Evolutionary conservation across 2,113 vertebrate species (phyloP).

Genomic region (Pontoporia blainvillei): DNA sequence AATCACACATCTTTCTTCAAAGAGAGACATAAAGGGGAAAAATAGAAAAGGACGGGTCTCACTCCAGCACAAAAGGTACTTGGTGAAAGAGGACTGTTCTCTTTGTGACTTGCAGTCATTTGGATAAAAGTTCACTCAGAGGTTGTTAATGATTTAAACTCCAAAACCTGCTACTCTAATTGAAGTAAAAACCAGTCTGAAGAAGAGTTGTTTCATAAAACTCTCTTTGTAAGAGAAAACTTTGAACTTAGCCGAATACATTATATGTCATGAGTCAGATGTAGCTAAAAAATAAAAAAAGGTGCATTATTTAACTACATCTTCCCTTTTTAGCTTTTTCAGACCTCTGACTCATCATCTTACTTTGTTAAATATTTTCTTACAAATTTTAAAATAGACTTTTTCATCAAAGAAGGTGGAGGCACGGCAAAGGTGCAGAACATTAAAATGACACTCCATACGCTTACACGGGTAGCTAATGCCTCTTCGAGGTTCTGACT

Average conservation of each 20-base stretch:
- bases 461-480: background rate
- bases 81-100: conserved; percentile 77
- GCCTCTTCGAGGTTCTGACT: conserved; percentile 23
- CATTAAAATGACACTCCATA: background rate
- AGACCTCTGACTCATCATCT: conserved; percentile 77
- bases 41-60: conserved; percentile 75
- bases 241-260: conserved; percentile 81
- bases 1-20: conserved; percentile 82
- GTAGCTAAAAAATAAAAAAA: conserved; percentile 71
- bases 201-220: conserved; percentile 78
- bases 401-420: conserved; percentile 57
- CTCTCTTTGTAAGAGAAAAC: conserved; percentile 78
- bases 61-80: conserved; percentile 80
- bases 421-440: conserved; percentile 9
- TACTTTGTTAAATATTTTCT: conserved; percentile 71
- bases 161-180: conserved; percentile 84
- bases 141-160: conserved; percentile 88
- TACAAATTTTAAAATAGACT: conserved; percentile 60
- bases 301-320: conserved; percentile 70
- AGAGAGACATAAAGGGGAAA: conserved; percentile 77
- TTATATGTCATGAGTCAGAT: conserved; percentile 79
- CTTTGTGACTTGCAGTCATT: conserved; percentile 84
- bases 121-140: conserved; percentile 84
- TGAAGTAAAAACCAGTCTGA: conserved; percentile 79
- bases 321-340: conserved; percentile 72